Conservation (phyloP, 2,797 vertebrate species). For the Mus minutoides region DNA sequence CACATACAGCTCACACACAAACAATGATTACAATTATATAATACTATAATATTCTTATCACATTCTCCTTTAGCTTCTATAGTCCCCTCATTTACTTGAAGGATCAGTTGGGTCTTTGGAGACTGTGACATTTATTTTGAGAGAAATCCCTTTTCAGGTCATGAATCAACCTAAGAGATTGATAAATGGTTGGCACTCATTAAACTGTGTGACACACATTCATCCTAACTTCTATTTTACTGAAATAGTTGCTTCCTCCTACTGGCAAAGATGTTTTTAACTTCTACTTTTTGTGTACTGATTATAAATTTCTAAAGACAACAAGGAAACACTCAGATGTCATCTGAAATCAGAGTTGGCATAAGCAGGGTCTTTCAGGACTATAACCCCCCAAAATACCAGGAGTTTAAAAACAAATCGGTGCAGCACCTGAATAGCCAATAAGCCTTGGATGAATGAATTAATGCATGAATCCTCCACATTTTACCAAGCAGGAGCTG, state of each 20-base stretch:
- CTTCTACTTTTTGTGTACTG: background rate
- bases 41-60: background rate
- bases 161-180: background rate
- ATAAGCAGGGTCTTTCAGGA: background rate
- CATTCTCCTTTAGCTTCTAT: background rate
- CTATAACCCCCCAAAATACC: background rate
- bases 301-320: background rate
- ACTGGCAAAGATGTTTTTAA: background rate
- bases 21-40: background rate
- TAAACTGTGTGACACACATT: background rate
- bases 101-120: background rate
- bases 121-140: background rate
- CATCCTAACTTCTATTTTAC: background rate
- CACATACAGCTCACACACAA: background rate
- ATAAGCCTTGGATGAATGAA: background rate
- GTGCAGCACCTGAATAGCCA: background rate
- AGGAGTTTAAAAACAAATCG: conserved; percentile 5
- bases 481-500: background rate
- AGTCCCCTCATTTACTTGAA: background rate
- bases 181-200: background rate
- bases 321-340: background rate
- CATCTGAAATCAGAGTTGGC: background rate
- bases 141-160: background rate
- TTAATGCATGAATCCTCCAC: background rate
- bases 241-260: background rate